Evolutionary conservation across 2,113 vertebrate genomes (phyloP), one percentile per base, ranked within the genome.

Genomic region (Mus spicilegus): DNA sequence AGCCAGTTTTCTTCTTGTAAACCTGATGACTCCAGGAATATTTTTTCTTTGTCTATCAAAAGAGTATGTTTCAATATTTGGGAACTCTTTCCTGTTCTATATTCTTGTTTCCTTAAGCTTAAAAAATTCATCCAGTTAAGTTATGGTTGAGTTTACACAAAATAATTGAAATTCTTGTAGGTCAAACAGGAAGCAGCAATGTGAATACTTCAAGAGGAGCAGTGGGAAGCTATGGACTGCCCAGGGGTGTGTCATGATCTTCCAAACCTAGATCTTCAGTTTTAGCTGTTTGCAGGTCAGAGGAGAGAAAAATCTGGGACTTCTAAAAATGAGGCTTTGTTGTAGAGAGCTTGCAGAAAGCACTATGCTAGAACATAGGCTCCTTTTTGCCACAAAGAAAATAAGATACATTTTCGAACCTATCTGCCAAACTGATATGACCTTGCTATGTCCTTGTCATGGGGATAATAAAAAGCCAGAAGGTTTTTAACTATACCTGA

Each of bases 101-200:
- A 69, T 24, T 54, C 42, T 86, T 51, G 33, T 87, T 87, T 54
- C 30, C 19, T n/a, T 70, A 36, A 36, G 24, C 46, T 36, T 61
- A 11, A 82, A 82, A 46, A 51, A 26, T n/a, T 70, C 12, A 87
- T 87, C 65, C 65, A 54, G 20, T n/a, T 54, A 70, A 87, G 65
- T 54, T 87, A 87, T 54, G 65, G 65, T 54, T 70, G 30, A n/a
- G 22, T 54, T 87, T 70, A 26, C 67, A 87, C 33, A 72, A 54
- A 87, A 87, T 70, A 70, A 87, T n/a, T 54, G 85, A 70, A 87
- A 87, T 54, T 87, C 65, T 87, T 87, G 46, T 70, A 87, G 85
- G 46, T 70, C 65, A 39, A 72, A 72, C 46, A 87, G 67, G 49
- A 87, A 87, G 11, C 49, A 70, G 11, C 46, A 54, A 9, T 72